phyloP scores from a whole-genome alignment of 2,113 vertebrate genomes.

The Vulpes vulpes region DNA sequence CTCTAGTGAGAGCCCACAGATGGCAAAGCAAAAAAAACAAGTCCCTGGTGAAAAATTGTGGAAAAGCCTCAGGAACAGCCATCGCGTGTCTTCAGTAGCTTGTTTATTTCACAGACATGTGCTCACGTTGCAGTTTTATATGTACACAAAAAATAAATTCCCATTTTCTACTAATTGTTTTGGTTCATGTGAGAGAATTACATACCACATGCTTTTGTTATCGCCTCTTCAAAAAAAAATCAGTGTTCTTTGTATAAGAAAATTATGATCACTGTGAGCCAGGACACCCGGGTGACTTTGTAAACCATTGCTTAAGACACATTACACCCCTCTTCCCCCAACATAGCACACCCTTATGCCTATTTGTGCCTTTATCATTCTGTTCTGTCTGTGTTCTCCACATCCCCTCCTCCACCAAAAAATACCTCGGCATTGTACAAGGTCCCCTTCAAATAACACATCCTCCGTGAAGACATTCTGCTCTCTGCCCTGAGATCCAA shows the following conservation, averaged over 20 bases:
- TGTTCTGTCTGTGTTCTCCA: background rate
- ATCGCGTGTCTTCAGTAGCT: background rate
- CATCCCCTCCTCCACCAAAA: background rate
- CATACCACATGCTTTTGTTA: background rate
- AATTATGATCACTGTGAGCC: slow-evolving; percentile 10
- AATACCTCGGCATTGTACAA: background rate
- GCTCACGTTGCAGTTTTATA: slow-evolving; percentile 26
- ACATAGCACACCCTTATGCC: background rate
- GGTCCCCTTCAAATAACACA: background rate
- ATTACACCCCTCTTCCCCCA: background rate
- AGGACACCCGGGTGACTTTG: slow-evolving; percentile 29
- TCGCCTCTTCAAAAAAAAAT: background rate
- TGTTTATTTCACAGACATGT: slow-evolving; percentile 64
- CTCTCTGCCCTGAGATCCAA: background rate
- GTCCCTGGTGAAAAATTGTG: slow-evolving; percentile 17
- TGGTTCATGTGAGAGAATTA: slow-evolving; percentile 14
- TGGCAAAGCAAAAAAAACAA: slow-evolving; percentile 45
- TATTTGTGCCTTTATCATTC: background rate
- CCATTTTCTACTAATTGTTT: slow-evolving; percentile 20
- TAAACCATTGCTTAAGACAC: slow-evolving; percentile 8
- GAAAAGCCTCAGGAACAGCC: slow-evolving; percentile 39
- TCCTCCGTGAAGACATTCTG: background rate
- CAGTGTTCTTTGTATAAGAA: slow-evolving; percentile 23
- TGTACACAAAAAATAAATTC: slow-evolving; percentile 36
- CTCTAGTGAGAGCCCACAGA: slow-evolving; percentile 69